phyloP scores from a whole-genome alignment of 2,113 vertebrate genomes.

The Brevimyrus niger region DNA sequence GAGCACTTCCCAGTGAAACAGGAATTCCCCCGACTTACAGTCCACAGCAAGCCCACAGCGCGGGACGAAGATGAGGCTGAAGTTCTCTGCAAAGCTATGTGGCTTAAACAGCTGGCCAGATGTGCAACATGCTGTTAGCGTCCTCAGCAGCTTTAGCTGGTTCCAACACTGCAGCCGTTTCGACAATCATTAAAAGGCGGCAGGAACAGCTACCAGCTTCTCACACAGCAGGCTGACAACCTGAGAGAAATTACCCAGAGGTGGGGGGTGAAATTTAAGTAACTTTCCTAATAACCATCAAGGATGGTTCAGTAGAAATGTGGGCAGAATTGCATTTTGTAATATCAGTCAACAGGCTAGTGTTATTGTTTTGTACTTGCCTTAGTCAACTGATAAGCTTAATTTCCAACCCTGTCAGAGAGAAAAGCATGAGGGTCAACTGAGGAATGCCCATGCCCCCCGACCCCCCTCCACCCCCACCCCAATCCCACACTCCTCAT shows the following conservation, averaged over 20 bases:
- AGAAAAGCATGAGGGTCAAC: neutral
- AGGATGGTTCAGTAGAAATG: neutral
- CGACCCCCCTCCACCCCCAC: neutral
- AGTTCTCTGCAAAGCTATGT: neutral
- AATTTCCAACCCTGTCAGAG: neutral
- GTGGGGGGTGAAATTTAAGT: neutral
- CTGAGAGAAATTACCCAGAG: neutral
- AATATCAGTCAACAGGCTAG: neutral
- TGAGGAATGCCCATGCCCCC: neutral
- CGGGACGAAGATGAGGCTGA: neutral
- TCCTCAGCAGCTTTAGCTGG: neutral
- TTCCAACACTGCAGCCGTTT: neutral
- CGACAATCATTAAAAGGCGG: neutral
- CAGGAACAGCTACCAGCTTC: neutral
- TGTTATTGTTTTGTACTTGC: neutral
- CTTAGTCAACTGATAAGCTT: neutral
- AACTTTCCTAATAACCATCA: neutral
- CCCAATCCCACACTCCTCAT: neutral
- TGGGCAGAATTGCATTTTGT: neutral
- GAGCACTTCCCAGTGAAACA: neutral
- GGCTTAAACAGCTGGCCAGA: neutral
- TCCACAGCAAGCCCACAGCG: neutral
- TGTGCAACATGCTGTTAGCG: neutral
- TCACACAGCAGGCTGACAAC: neutral
- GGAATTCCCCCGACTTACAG: neutral